phyloP scores from a whole-genome alignment of 2,797 vertebrate species.

The Nyctalus aviator region DNA sequence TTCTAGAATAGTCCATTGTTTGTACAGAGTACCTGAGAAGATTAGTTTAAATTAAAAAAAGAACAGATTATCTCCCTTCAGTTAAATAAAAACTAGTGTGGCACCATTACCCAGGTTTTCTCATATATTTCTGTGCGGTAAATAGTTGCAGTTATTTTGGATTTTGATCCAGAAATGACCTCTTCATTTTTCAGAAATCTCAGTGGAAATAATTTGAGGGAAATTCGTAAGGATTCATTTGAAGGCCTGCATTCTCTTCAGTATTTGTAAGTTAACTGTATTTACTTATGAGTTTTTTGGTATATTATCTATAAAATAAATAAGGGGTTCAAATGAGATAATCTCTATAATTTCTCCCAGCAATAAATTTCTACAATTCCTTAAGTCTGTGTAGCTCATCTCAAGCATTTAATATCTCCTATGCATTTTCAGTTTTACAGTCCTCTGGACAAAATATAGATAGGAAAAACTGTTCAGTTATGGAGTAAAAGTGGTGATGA shows the following conservation, averaged over 20 bases:
- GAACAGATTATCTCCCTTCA: neutral
- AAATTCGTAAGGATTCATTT: constrained; percentile 79
- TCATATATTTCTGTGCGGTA: neutral
- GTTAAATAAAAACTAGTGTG: neutral
- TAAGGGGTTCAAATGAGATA: neutral
- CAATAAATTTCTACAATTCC: neutral
- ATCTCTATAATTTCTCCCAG: neutral
- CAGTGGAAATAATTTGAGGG: constrained; percentile 73
- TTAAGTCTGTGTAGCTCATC: neutral
- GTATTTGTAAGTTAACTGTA: constrained; percentile 80
- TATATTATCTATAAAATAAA: neutral
- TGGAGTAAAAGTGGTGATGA: neutral
- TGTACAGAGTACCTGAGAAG: neutral
- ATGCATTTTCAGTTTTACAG: neutral
- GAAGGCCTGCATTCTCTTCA: constrained; percentile 84
- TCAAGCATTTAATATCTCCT: constrained; percentile 2
- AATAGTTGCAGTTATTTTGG: neutral
- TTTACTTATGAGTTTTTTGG: constrained; percentile 24
- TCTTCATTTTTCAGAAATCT: constrained; percentile 79
- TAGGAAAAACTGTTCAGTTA: neutral
- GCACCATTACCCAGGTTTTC: neutral
- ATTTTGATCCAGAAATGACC: constrained; percentile 51
- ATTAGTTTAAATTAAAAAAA: constrained; percentile 15
- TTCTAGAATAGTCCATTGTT: neutral
- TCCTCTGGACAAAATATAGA: neutral